Conservation (phyloP, 2,797 vertebrate species). For the Astyanax mexicanus region DNA sequence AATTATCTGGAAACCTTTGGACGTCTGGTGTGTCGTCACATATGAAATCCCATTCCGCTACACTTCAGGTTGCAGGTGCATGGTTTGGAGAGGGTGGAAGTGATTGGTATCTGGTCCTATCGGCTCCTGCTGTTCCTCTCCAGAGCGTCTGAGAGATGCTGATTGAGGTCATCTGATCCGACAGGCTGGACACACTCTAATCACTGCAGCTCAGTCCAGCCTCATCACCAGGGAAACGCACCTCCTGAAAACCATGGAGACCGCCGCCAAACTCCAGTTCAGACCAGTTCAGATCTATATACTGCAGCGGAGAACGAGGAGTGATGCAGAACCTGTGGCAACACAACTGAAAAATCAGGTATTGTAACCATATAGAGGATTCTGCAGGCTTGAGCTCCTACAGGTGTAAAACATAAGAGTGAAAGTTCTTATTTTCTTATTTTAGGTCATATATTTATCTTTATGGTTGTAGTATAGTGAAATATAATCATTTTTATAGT, state of each 20-base stretch:
- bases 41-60: background rate
- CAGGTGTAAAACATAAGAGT: background rate
- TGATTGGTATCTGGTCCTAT: background rate
- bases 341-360: background rate
- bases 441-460: background rate
- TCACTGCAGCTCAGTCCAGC: conserved; percentile 57
- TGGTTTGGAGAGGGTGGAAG: background rate
- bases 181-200: conserved; percentile 23
- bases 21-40: background rate
- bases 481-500: background rate
- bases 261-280: background rate
- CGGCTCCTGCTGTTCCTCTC: conserved; percentile 8
- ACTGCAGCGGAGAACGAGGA: background rate
- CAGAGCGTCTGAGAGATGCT: conserved; percentile 5
- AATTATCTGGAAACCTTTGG: background rate
- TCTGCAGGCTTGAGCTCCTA: background rate
- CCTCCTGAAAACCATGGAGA: background rate
- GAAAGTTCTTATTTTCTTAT: background rate
- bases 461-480: background rate
- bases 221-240: conserved; percentile 65
- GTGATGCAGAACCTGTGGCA: background rate
- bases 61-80: background rate
- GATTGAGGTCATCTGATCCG: conserved; percentile 36
- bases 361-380: background rate
- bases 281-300: background rate